Evolutionary conservation across 2,113 vertebrate genomes (phyloP).

Genomic region (Acrocephalus arundinaceus): DNA sequence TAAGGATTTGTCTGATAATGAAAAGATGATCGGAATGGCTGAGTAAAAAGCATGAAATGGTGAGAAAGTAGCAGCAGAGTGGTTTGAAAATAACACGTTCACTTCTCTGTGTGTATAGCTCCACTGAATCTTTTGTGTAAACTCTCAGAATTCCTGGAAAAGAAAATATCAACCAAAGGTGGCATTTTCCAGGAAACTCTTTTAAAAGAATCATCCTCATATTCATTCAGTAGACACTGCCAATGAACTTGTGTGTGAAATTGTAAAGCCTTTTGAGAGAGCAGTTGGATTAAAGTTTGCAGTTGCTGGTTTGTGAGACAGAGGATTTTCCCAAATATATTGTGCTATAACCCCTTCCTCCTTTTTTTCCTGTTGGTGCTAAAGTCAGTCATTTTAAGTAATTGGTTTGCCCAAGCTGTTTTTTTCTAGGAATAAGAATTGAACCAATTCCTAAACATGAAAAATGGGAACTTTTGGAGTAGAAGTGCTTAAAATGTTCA

Average conservation of each 20-base stretch:
- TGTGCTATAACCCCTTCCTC: not conserved
- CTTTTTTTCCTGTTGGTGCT: not conserved
- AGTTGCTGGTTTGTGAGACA: not conserved
- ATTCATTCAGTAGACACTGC: not conserved
- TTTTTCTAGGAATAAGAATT: not conserved
- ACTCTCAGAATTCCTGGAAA: constrained; percentile 51
- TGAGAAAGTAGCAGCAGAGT: constrained; percentile 45
- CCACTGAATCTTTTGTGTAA: constrained; percentile 50
- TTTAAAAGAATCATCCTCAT: constrained; percentile 22
- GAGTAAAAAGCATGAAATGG: constrained; percentile 45
- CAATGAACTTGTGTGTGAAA: not conserved
- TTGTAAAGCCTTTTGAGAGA: constrained; percentile 13
- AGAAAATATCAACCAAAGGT: constrained; percentile 22
- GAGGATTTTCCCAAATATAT: not conserved
- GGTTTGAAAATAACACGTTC: constrained; percentile 11
- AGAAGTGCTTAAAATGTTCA: not conserved
- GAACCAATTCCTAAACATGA: not conserved
- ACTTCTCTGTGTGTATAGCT: not conserved
- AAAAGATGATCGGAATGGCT: constrained; percentile 51
- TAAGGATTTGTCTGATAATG: constrained; percentile 63
- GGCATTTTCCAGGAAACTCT: constrained; percentile 35
- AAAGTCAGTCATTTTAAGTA: not conserved
- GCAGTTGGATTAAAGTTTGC: not conserved
- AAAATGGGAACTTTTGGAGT: not conserved
- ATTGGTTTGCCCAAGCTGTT: not conserved